phyloP scores from a whole-genome alignment of 2,113 vertebrate species.

The Chrysochloris asiatica region DNA sequence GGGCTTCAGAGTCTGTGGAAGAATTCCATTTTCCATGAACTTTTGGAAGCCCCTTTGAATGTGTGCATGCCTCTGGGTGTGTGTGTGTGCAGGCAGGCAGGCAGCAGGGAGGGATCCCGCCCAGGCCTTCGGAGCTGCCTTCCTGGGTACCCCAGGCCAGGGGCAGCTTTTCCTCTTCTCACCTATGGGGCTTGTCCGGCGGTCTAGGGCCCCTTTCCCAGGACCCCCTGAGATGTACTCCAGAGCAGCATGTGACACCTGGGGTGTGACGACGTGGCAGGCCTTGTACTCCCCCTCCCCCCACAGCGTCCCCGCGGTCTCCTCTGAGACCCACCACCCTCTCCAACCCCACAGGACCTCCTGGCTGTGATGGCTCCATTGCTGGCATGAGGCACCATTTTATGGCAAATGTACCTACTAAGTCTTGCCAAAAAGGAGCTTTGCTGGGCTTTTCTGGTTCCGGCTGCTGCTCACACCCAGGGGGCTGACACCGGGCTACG shows the following conservation, averaged over 20 bases:
- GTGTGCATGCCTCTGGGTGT: too few species aligned
- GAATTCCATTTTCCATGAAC: too few species aligned
- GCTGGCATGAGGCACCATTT: background rate
- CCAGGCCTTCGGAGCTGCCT: background rate
- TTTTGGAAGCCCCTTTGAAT: too few species aligned
- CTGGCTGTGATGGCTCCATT: too few species aligned
- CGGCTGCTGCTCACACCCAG: background rate
- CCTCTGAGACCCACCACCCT: background rate
- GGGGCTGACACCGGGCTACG: background rate
- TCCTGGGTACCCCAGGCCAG: slow-evolving; percentile 37
- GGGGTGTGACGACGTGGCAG: rapidly evolving
- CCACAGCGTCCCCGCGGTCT: too few species aligned
- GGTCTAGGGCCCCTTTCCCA: background rate
- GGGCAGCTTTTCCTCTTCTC: background rate
- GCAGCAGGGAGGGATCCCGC: background rate
- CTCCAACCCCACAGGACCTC: background rate
- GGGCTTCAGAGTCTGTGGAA: too few species aligned
- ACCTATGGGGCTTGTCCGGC: slow-evolving; percentile 36
- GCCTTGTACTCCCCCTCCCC: rapidly evolving
- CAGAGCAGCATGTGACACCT: background rate
- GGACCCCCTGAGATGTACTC: background rate
- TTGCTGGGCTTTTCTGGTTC: background rate
- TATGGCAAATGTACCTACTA: background rate
- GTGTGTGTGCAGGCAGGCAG: background rate
- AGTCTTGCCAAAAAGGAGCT: background rate